Percentiles rank a stretch among this genome's conserved stretches.
Conservation (phyloP, 1,140 invertebrate genomes). For the Ceratina calcarata region DNA sequence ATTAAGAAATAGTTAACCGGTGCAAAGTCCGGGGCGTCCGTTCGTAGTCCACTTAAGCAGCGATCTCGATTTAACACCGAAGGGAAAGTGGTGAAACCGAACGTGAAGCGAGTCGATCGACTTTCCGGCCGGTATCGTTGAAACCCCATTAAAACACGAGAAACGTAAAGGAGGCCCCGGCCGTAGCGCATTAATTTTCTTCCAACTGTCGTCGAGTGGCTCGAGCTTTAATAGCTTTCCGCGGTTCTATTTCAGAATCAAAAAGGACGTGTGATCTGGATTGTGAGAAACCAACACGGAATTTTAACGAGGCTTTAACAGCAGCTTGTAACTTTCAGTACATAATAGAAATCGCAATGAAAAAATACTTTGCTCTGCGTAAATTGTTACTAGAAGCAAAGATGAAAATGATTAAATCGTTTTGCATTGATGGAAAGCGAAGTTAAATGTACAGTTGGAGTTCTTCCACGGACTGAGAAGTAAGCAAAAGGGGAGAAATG, state of each 20-base stretch:
- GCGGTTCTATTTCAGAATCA: conserved; percentile 2
- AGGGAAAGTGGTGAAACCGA: conserved; percentile 63
- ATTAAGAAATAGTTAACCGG: not conserved
- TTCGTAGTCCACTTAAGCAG: conserved; percentile 36
- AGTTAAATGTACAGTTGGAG: no score
- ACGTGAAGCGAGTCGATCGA: conserved; percentile 51
- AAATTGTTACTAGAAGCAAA: not conserved
- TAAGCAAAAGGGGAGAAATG: not conserved
- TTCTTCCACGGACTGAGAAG: not conserved
- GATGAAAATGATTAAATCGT: not conserved
- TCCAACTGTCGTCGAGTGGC: not conserved
- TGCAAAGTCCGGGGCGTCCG: no score
- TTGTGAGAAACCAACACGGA: not conserved
- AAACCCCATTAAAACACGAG: conserved; percentile 30
- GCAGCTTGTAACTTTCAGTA: not conserved
- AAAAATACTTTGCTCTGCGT: no score
- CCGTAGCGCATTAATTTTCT: conserved; percentile 21
- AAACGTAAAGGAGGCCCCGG: conserved; percentile 34
- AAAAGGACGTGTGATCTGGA: not conserved
- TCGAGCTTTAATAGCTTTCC: not conserved
- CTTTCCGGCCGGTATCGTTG: conserved; percentile 33
- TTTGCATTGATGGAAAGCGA: not conserved
- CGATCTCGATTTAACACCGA: conserved; percentile 49
- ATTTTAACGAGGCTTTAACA: conserved; percentile 15
- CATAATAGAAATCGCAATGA: no score